Conservation (phyloP, 2,113 vertebrate species). For the Gnathonemus echidnorhynchus region DNA sequence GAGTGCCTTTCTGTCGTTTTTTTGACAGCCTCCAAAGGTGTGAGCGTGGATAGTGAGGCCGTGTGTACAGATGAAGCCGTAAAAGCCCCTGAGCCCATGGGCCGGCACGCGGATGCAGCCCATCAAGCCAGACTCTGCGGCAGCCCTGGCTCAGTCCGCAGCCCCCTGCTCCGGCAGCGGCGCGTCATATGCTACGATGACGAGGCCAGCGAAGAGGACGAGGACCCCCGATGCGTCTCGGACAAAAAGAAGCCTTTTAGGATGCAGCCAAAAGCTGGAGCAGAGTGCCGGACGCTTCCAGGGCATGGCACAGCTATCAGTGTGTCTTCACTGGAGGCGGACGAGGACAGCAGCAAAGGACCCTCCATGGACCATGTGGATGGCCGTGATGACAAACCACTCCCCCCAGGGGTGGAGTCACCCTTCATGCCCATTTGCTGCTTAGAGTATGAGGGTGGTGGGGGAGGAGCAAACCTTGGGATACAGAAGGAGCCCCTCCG, state of each 20-base stretch:
- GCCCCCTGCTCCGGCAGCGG: constrained; percentile 77
- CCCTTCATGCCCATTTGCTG: constrained; percentile 54
- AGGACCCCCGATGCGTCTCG: constrained; percentile 15
- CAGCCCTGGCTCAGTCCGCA: constrained; percentile 65
- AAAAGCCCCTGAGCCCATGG: neutral
- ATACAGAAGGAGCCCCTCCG: constrained; percentile 50
- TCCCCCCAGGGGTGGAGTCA: constrained; percentile 30
- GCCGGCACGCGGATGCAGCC: constrained; percentile 49
- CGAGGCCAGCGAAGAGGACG: constrained; percentile 62
- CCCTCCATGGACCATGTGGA: constrained; percentile 50
- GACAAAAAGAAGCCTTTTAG: constrained; percentile 34
- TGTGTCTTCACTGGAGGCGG: constrained; percentile 45
- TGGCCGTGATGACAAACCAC: constrained; percentile 19
- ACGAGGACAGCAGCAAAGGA: constrained; percentile 47
- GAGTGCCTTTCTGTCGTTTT: neutral
- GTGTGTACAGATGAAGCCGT: constrained; percentile 33
- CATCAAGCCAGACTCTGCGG: constrained; percentile 58
- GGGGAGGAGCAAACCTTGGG: constrained; percentile 37
- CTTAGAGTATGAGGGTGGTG: constrained; percentile 35
- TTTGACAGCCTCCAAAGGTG: constrained; percentile 48
- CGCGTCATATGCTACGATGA: constrained; percentile 70
- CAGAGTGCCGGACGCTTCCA: neutral
- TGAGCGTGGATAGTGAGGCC: constrained; percentile 45
- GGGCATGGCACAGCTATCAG: constrained; percentile 42
- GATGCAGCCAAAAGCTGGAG: constrained; percentile 26